These are phyloP conservation scores for Cephus spinipes DNA, from an alignment of 2,888 invertebrate species.

Conservation along the genomic window DNA sequence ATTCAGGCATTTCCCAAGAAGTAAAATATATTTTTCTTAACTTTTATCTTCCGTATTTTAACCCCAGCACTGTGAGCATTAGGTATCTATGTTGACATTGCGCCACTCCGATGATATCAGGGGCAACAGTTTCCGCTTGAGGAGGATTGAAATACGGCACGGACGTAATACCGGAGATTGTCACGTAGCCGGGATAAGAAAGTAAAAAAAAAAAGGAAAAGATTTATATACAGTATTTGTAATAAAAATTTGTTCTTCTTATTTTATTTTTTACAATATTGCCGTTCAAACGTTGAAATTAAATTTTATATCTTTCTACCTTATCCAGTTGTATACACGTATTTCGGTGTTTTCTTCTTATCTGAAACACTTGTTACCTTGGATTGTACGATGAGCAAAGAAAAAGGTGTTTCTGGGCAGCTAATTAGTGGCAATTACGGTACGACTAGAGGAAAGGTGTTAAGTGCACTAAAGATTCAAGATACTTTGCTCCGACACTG, in stretches of 20 bases:
- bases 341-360: background rate
- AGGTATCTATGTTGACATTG: background rate
- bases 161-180: background rate
- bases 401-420: constrained; percentile 10
- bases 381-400: background rate
- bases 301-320: background rate
- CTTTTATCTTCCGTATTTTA: background rate
- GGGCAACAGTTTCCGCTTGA: background rate
- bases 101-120: background rate
- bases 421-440: constrained; percentile 40
- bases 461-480: constrained; percentile 30
- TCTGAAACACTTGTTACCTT: background rate
- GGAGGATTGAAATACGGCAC: background rate
- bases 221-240: background rate
- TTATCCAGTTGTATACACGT: background rate
- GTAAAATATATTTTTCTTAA: background rate
- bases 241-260: background rate
- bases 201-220: background rate
- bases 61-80: background rate
- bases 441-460: constrained; percentile 34
- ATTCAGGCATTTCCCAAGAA: background rate
- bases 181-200: too few relatives aligned
- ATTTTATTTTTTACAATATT: background rate
- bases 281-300: background rate
- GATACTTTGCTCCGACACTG: background rate